Base-by-base conservation (phyloP, 2,113 vertebrate species). In the Atrichornis clamosus region DNA sequence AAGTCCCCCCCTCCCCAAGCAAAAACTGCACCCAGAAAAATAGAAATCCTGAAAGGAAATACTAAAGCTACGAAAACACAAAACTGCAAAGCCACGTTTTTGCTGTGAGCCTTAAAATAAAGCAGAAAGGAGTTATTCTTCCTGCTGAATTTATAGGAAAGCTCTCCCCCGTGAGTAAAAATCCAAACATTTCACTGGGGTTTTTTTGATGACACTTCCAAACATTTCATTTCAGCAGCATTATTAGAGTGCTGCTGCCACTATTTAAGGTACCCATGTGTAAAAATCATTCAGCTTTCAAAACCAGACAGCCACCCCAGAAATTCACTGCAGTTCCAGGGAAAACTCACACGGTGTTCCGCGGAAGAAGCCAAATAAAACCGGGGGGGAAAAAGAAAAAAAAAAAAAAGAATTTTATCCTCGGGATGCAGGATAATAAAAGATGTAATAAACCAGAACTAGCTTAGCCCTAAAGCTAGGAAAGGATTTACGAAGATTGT, bases 401-500 rank as follows among this genome's bases (percentile, higher is more conserved):
- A 17, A 63, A 35, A 76, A 46, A 52, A 80, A 69, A 4, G 42
- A 53, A 52, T 50, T 52, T 75, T 64, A 75, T 89, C 92, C 91
- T 68, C 0, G 0, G 32, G 92, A 88, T 52, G 70, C 74, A 16
- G 67, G 84, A 59, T 22, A 63, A 91, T 62, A 84, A 87, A 95
- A 92, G 92, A 81, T 7, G 91, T 62, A 93, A 80, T 83, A 95
- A 96, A 94, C 28, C 85, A 42, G 69, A 94, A 95, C 55, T 41
- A 74, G 72, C 87, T 30, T 7, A 63, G 75, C 70, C 95, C 85
- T 30, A 14, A 55, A 94, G 96, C 93, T 44, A 70, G 42, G 58
- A 79, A 64, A 95, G 95, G 97, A 77, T 96, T 96, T 94, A 44
- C 91, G 93, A 94, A 98, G 97, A 98, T 98, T 96, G 96, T 98